These are phyloP conservation scores for Noctua fimbriata DNA, from an alignment of 2,888 invertebrate species.

Conservation along the genomic window DNA sequence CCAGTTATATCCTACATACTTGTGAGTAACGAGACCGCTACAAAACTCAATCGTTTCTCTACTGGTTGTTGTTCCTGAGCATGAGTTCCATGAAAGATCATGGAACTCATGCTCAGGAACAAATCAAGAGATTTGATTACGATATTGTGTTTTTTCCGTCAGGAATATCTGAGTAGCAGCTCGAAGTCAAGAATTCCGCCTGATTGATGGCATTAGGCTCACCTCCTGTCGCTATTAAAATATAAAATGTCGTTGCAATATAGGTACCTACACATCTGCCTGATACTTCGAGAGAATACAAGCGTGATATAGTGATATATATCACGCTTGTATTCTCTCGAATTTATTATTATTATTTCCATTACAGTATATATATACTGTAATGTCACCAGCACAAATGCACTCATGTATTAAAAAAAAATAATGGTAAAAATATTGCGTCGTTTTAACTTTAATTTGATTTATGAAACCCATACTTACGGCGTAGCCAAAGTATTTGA, in stretches of 20 bases:
- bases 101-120: too few species aligned
- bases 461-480: conserved; percentile 21
- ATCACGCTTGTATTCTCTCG: too few species aligned
- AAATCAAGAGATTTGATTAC: too few species aligned
- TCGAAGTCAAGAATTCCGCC: background rate
- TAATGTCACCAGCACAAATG: background rate
- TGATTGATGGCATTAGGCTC: background rate
- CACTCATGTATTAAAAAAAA: background rate
- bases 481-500: conserved; percentile 24
- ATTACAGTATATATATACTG: too few species aligned
- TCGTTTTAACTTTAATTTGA: conserved; percentile 29
- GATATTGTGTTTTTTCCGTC: background rate
- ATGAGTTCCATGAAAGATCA: too few species aligned
- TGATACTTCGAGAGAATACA: background rate
- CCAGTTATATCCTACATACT: background rate
- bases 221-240: background rate
- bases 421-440: background rate
- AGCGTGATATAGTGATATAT: too few species aligned
- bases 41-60: background rate
- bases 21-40: background rate
- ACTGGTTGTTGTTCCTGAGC: background rate
- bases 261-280: background rate
- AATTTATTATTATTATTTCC: too few species aligned
- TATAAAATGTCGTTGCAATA: background rate
- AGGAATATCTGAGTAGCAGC: background rate